These are phyloP conservation scores for Epinotia nisella DNA, from an alignment of 2,888 invertebrate genomes.

Conservation along the genomic window DNA sequence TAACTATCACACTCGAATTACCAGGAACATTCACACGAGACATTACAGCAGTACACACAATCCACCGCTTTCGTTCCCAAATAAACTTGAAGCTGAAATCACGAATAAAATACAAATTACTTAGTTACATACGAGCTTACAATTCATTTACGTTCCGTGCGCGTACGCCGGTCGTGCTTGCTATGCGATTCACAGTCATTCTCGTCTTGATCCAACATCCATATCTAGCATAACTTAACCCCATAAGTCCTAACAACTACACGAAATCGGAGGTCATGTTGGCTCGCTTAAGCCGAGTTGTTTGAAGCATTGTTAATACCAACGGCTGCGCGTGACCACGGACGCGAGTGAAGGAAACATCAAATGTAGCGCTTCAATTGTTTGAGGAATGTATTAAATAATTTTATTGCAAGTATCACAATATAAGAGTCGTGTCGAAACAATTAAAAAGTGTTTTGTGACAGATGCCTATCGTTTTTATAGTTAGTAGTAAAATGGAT, in stretches of 20 bases:
- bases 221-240: neutral
- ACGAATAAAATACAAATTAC: constrained; percentile 44
- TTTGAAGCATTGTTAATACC: neutral
- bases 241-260: neutral
- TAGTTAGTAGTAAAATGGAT: neutral
- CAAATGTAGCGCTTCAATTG: constrained; percentile 43
- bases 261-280: neutral
- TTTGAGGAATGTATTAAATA: constrained; percentile 29
- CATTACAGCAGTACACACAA: constrained; percentile 30
- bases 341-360: constrained; percentile 32
- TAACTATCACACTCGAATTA: too few relatives aligned
- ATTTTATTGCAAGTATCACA: constrained; percentile 20
- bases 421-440: constrained; percentile 4
- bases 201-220: neutral
- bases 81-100: constrained; percentile 41
- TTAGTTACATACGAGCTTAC: constrained; percentile 38
- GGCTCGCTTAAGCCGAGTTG: neutral
- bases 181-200: neutral
- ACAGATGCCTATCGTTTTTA: neutral
- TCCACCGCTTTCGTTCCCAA: constrained; percentile 32
- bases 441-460: constrained; percentile 21
- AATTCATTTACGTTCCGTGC: constrained; percentile 68
- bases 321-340: constrained; percentile 65
- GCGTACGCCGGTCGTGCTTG: constrained; percentile 73
- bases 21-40: neutral